These are phyloP conservation scores for Dunckerocampus dactyliophorus DNA, from an alignment of 2,113 vertebrate species.

Conservation along the genomic window DNA sequence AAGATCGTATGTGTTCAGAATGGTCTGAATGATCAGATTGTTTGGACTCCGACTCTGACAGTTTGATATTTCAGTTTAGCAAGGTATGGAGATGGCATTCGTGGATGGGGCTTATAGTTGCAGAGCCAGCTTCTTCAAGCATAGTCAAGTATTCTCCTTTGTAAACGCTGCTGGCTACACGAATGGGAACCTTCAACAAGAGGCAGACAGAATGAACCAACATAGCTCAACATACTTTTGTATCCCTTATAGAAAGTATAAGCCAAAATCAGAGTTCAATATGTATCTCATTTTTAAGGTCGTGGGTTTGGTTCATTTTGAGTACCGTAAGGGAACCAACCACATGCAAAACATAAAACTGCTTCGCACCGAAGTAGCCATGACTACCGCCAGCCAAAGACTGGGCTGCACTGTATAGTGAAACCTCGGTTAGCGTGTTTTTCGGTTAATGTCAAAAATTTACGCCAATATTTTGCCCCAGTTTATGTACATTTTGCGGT, in stretches of 20 bases:
- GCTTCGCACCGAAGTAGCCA: too few relatives aligned
- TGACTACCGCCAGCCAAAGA: too few relatives aligned
- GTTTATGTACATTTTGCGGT: too few relatives aligned
- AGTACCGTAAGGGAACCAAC: too few relatives aligned
- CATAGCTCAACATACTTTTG: constrained; percentile 7
- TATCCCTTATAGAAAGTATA: constrained; percentile 9
- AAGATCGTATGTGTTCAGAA: constrained; percentile 37
- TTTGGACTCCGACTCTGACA: constrained; percentile 28
- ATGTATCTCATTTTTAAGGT: too few relatives aligned
- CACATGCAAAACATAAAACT: too few relatives aligned
- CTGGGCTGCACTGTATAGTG: too few relatives aligned
- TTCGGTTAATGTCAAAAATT: too few relatives aligned
- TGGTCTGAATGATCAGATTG: constrained; percentile 33
- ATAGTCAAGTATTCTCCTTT: constrained; percentile 24
- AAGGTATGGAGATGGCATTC: constrained; percentile 12
- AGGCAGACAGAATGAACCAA: constrained; percentile 7
- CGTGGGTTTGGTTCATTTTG: too few relatives aligned
- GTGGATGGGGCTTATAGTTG: constrained; percentile 27
- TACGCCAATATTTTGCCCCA: too few relatives aligned
- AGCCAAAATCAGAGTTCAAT: too few relatives aligned
- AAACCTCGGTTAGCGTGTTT: too few relatives aligned
- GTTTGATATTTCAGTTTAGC: constrained; percentile 54
- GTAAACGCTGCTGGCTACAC: constrained; percentile 23
- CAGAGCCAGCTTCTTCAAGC: constrained; percentile 17
- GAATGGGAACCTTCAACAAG: constrained; percentile 7